Base-by-base conservation (phyloP, 2,113 vertebrate genomes). In the Crotalus viridis region DNA sequence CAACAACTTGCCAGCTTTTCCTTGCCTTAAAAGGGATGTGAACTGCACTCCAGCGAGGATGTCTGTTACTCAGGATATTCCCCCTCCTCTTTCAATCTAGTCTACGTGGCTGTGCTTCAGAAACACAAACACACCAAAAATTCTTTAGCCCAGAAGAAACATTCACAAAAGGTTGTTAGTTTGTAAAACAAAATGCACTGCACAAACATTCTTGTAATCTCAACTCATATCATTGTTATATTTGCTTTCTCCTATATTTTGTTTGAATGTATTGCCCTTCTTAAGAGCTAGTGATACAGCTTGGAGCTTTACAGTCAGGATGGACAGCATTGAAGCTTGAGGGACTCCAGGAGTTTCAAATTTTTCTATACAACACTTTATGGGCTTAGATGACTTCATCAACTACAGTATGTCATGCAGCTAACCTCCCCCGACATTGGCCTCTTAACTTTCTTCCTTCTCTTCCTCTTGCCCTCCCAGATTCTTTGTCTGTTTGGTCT, bases 381-480 rank as follows among this genome's bases (percentile, higher is more conserved):
- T 85, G 28, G 43, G 19, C 39, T 48, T 95, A 96, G 92, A 94
- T 48, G 94, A 93, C 93, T 95, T 97, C 95, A 96, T 94, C 95
- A 94, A 93, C 94, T 94, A 92, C n/a, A 69, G 28, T 69, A 69
- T 86, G 52, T 28, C 94, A 39, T 12, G 39, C 74, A 93, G 52
- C 43, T 93, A 26, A 26, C 88, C 69, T 95, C 92, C 96, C 97
- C 97, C 96, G 94, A 94, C 95, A 97, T 89, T 94, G 96, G 95
- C 96, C 97, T 97, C 94, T 91, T 95, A 86, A 90, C 95, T 96
- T 96, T 97, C 94, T 95, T 96, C 93, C 94, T 96, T 96, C 94
- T 93, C 91, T 94, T 94, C 74, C 1, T 91, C 94, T 94, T 94
- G 87, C 94, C 94, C 94, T 95, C 97, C 94, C 90, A 94, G 92